phyloP scores from a whole-genome alignment of 2,888 invertebrate species.

The Epicampocera succincta region DNA sequence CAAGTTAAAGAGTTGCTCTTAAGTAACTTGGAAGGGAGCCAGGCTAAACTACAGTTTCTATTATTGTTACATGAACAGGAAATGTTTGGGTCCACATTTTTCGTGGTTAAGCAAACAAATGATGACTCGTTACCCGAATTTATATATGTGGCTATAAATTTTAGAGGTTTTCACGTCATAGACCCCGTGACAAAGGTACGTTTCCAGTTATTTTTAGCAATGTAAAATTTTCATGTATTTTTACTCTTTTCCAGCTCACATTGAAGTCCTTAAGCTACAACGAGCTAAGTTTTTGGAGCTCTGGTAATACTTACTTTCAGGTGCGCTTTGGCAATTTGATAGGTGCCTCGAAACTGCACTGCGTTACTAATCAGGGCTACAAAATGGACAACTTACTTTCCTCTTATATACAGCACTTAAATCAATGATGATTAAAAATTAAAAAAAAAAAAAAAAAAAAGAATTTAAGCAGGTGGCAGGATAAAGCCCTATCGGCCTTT shows the following conservation, averaged over 20 bases:
- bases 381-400: conserved; percentile 98
- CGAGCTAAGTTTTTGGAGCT: conserved; percentile 96
- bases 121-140: conserved; percentile 93
- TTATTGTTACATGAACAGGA: conserved; percentile 83
- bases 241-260: conserved; percentile 84
- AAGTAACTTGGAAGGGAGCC: conserved; percentile 42
- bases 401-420: conserved; percentile 88
- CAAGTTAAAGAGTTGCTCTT: conserved; percentile 82
- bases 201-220: neutral
- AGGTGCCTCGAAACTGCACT: conserved; percentile 92
- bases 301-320: conserved; percentile 96
- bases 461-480: conserved; percentile 85
- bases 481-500: conserved; percentile 86
- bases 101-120: conserved; percentile 95
- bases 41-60: conserved; percentile 91
- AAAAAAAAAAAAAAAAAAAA: too few species aligned
- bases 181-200: conserved; percentile 91
- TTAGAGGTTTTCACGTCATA: conserved; percentile 93
- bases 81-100: conserved; percentile 97
- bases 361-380: conserved; percentile 95
- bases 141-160: conserved; percentile 94
- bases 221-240: neutral
- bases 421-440: conserved; percentile 61
- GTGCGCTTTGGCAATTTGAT: conserved; percentile 97
- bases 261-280: conserved; percentile 92